A percentile compares a stretch with the other conserved stretches of the same genome.
Conservation (phyloP, 2,888 invertebrate species). For the Parascotia fuliginaria region DNA sequence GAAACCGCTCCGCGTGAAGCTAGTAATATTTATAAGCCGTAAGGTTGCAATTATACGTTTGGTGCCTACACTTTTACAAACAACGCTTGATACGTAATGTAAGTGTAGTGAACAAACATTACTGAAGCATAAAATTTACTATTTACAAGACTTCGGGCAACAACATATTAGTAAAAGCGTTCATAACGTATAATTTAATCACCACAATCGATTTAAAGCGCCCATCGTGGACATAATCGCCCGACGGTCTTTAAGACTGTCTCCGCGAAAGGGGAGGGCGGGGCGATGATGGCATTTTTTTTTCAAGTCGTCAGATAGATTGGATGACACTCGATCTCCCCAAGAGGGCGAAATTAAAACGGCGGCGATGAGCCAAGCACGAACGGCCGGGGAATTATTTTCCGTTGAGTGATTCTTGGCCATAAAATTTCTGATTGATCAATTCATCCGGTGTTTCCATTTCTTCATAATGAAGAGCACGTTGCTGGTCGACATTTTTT, state of each 20-base stretch:
- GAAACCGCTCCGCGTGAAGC: no score
- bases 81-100: no score
- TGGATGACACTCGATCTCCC: conserved; percentile 85
- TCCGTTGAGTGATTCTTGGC: conserved; percentile 84
- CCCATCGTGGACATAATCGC: conserved; percentile 73
- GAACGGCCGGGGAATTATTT: conserved; percentile 82
- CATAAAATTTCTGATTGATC: conserved; percentile 86
- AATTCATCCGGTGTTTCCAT: conserved; percentile 83
- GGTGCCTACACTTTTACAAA: no score
- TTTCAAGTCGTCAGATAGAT: conserved; percentile 81
- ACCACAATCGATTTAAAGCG: conserved; percentile 59
- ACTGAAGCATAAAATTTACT: no score
- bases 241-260: conserved; percentile 59
- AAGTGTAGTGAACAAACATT: no score
- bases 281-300: conserved; percentile 63
- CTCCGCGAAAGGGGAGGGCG: conserved; percentile 44
- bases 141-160: no score
- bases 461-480: conserved; percentile 81
- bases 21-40: no score
- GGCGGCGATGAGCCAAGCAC: conserved; percentile 81
- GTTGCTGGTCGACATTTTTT: conserved; percentile 72
- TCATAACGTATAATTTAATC: conserved; percentile 37
- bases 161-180: conserved; percentile 6
- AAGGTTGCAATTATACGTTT: no score
- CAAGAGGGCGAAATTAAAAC: conserved; percentile 84